A percentile compares a stretch with the other conserved stretches of the same genome.
Conservation (phyloP, 2,113 vertebrate species). For the Barnardius zonarius region DNA sequence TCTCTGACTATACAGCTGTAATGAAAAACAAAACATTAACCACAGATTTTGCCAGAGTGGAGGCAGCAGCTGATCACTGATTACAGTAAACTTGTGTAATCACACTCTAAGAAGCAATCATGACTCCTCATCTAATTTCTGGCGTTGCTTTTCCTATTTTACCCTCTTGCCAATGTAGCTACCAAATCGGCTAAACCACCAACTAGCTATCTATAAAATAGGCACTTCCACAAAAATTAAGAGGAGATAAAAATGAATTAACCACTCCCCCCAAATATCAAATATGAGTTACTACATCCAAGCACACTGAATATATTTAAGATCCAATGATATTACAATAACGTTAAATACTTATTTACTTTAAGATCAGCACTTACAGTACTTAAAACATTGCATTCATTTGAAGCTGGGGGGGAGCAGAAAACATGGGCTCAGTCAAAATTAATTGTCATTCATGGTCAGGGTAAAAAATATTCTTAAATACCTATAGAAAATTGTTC, state of each 20-base stretch:
- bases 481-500: neutral
- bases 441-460: neutral
- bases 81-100: neutral
- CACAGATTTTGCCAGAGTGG: neutral
- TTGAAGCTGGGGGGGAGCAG: neutral
- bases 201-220: neutral
- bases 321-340: neutral
- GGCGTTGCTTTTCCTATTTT: neutral
- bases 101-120: neutral
- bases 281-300: neutral
- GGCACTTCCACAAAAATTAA: neutral
- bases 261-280: neutral
- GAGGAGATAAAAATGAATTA: neutral
- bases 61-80: neutral
- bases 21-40: accelerated
- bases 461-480: neutral
- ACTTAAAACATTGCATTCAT: neutral
- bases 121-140: neutral
- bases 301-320: neutral
- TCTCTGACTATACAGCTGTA: neutral
- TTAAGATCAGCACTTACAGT: neutral
- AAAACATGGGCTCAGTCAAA: neutral
- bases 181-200: neutral
- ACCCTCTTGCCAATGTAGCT: neutral
- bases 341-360: neutral